A percentile compares a stretch with the other conserved stretches of the same genome.
phyloP scores from a whole-genome alignment of 1,140 invertebrate genomes.

The Bombus waltoni region DNA sequence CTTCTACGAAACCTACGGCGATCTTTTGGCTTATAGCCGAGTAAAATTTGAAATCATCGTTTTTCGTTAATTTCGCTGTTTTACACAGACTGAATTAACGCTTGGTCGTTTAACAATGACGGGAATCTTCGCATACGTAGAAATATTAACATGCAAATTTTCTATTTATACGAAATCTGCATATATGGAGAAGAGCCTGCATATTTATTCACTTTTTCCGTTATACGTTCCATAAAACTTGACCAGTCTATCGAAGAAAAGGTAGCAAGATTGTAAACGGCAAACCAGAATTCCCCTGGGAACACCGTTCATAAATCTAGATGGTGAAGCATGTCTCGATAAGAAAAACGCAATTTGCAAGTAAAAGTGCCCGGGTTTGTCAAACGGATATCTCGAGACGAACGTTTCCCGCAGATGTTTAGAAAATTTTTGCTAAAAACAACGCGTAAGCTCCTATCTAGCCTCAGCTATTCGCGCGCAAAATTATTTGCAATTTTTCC shows the following conservation, averaged over 20 bases:
- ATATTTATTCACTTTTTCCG: neutral
- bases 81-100: neutral
- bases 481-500: too few species aligned
- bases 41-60: neutral
- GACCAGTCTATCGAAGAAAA: neutral
- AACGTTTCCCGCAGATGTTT: constrained; percentile 9
- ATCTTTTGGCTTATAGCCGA: neutral
- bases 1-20: neutral
- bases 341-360: constrained; percentile 23
- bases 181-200: neutral
- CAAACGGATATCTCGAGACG: neutral
- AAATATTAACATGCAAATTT: neutral
- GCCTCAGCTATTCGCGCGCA: too few species aligned
- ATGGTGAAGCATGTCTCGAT: constrained; percentile 6
- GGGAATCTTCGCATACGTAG: too few species aligned
- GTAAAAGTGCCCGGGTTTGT: neutral
- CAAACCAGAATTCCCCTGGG: neutral
- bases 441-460: too few species aligned
- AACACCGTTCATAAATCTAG: constrained; percentile 15
- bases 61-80: neutral
- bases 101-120: too few species aligned
- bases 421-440: too few species aligned
- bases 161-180: neutral
- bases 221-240: neutral
- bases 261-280: constrained; percentile 1